A percentile compares a stretch with the other conserved stretches of the same genome.
phyloP scores from a whole-genome alignment of 2,113 vertebrate genomes.

The Bettongia penicillata region DNA sequence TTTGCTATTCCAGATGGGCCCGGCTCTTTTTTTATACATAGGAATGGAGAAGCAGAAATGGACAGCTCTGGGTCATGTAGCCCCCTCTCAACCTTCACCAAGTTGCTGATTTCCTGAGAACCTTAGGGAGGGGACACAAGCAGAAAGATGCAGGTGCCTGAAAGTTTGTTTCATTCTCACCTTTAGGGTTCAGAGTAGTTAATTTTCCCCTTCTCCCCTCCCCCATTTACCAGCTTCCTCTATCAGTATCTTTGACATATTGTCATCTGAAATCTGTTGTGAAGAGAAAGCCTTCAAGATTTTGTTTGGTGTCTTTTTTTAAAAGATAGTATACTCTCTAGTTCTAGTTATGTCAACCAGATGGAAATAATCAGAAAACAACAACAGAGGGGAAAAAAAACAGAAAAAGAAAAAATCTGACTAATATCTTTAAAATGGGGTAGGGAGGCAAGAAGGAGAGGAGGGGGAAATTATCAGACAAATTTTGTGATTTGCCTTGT shows the following conservation, averaged over 20 bases:
- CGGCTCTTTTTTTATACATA: constrained; percentile 2
- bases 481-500: not conserved
- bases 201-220: not conserved
- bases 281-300: constrained; percentile 45
- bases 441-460: not conserved
- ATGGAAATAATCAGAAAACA: constrained; percentile 79
- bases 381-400: constrained; percentile 55
- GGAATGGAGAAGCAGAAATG: not conserved
- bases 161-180: not conserved
- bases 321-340: constrained; percentile 44
- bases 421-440: constrained; percentile 49
- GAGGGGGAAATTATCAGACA: not conserved
- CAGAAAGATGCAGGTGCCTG: not conserved
- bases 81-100: not conserved
- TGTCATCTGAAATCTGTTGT: constrained; percentile 35
- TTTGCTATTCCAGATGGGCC: constrained; percentile 42
- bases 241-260: constrained; percentile 1
- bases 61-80: not conserved
- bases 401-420: constrained; percentile 52
- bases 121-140: not conserved
- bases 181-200: not conserved
- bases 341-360: constrained; percentile 68
- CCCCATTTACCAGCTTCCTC: not conserved
- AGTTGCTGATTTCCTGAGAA: not conserved
- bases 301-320: constrained; percentile 60